Percentiles rank a stretch among this genome's conserved stretches.
Evolutionary conservation across 1,140 invertebrate species (phyloP).

Genomic region (Ruditapes philippinarum): DNA sequence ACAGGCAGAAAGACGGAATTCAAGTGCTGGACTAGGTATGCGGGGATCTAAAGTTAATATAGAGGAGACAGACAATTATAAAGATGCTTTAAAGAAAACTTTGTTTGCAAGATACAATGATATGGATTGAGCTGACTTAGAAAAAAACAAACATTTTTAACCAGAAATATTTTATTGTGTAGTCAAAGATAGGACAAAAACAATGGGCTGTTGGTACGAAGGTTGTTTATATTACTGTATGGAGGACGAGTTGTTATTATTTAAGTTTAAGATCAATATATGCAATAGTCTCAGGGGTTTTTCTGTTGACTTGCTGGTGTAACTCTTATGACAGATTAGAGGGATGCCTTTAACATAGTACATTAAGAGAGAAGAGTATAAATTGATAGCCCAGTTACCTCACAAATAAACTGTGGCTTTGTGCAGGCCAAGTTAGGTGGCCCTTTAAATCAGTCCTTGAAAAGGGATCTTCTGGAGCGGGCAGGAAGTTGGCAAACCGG

Average conservation of each 20-base stretch:
- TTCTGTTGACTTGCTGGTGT: too few species aligned
- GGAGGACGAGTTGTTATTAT: too few species aligned
- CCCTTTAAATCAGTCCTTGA: too few species aligned
- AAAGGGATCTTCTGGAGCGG: too few species aligned
- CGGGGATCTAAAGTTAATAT: constrained; percentile 91
- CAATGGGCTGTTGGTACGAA: too few species aligned
- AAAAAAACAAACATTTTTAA: background rate
- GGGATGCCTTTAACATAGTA: background rate
- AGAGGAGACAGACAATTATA: constrained; percentile 94
- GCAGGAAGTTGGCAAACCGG: too few species aligned
- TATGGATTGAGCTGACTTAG: constrained; percentile 77
- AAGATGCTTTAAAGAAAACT: constrained; percentile 96
- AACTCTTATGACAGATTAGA: too few species aligned
- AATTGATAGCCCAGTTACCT: background rate
- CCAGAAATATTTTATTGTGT: background rate
- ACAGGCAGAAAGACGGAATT: constrained; percentile 82
- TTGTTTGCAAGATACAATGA: constrained; percentile 89
- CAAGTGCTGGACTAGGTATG: constrained; percentile 88
- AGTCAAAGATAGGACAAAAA: background rate
- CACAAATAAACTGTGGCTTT: background rate
- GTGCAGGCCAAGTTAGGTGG: background rate
- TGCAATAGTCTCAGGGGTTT: too few species aligned
- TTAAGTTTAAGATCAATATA: too few species aligned
- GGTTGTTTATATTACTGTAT: too few species aligned
- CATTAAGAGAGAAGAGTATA: background rate